phyloP scores from a whole-genome alignment of 2,888 invertebrate genomes.

The Ormyrus nitidulus region DNA sequence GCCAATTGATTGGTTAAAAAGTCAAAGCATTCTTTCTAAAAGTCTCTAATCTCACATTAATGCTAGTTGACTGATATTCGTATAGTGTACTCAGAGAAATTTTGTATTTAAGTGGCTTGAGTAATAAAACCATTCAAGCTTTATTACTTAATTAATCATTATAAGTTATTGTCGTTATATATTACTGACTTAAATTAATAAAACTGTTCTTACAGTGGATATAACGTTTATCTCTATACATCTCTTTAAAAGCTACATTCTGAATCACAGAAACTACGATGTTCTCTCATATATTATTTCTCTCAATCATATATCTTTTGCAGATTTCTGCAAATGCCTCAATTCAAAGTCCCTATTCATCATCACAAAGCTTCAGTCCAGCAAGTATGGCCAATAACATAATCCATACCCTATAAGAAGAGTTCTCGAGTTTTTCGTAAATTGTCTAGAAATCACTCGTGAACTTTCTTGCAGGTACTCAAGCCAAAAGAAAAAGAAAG shows the following conservation, averaged over 20 bases:
- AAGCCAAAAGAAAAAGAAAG: too few relatives aligned
- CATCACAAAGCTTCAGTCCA: too few relatives aligned
- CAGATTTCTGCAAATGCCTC: not conserved
- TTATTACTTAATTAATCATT: too few relatives aligned
- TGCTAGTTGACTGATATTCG: not conserved
- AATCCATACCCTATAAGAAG: too few relatives aligned
- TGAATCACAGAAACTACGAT: slow-evolving; percentile 48
- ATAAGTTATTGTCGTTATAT: too few relatives aligned
- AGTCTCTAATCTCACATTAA: not conserved
- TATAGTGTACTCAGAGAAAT: slow-evolving; percentile 17
- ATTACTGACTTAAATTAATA: not conserved
- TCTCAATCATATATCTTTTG: slow-evolving; percentile 4
- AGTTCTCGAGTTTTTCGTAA: too few relatives aligned
- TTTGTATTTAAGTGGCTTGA: not conserved
- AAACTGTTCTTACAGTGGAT: slow-evolving; percentile 15
- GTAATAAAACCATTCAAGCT: too few relatives aligned
- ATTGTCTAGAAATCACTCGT: too few relatives aligned
- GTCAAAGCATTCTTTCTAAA: not conserved
- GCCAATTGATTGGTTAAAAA: not conserved
- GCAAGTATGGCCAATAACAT: too few relatives aligned
- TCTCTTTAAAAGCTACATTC: slow-evolving; percentile 45
- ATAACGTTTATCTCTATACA: slow-evolving; percentile 10
- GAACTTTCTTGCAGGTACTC: too few relatives aligned
- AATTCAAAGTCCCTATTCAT: too few relatives aligned
- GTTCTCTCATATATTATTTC: not conserved